These are phyloP conservation scores for Chromis chromis DNA, from an alignment of 2,797 vertebrate species.

Conservation along the genomic window DNA sequence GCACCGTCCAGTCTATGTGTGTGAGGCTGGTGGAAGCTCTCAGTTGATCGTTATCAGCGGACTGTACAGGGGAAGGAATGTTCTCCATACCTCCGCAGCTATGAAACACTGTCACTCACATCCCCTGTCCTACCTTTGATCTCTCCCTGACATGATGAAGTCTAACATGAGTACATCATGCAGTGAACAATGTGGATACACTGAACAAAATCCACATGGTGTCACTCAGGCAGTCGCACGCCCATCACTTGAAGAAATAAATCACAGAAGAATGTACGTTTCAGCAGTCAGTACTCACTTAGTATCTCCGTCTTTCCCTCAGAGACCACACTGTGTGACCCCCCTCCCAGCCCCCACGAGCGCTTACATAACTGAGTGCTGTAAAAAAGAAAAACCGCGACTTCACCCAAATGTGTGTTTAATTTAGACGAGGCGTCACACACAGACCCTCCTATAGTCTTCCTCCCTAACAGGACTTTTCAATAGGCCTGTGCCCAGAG, in stretches of 20 bases:
- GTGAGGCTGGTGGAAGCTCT: constrained; percentile 48
- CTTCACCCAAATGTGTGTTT: constrained; percentile 69
- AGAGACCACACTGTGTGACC: constrained; percentile 25
- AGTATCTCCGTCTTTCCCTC: constrained; percentile 3
- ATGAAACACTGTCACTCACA: constrained; percentile 40
- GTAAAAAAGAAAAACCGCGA: constrained; percentile 23
- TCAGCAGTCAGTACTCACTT: constrained; percentile 12
- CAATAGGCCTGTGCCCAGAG: constrained; percentile 45
- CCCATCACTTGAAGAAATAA: neutral
- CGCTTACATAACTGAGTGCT: constrained; percentile 48
- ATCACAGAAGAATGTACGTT: constrained; percentile 10
- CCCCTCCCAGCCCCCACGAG: constrained; percentile 4
- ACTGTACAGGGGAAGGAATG: constrained; percentile 51
- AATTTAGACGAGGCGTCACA: constrained; percentile 54
- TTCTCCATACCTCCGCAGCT: constrained; percentile 55
- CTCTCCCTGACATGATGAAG: constrained; percentile 17
- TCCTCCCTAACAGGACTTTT: constrained; percentile 49
- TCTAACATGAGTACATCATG: constrained; percentile 19
- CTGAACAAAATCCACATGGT: constrained; percentile 6
- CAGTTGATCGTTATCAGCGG: constrained; percentile 59
- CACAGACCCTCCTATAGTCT: constrained; percentile 48
- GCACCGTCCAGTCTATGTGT: constrained; percentile 31
- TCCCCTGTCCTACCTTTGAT: constrained; percentile 30
- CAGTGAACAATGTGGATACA: constrained; percentile 22
- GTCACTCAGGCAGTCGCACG: constrained; percentile 12